These are phyloP conservation scores for Drosophila mojavensis DNA, from an alignment of 1,140 invertebrate genomes.

Conservation along the genomic window DNA sequence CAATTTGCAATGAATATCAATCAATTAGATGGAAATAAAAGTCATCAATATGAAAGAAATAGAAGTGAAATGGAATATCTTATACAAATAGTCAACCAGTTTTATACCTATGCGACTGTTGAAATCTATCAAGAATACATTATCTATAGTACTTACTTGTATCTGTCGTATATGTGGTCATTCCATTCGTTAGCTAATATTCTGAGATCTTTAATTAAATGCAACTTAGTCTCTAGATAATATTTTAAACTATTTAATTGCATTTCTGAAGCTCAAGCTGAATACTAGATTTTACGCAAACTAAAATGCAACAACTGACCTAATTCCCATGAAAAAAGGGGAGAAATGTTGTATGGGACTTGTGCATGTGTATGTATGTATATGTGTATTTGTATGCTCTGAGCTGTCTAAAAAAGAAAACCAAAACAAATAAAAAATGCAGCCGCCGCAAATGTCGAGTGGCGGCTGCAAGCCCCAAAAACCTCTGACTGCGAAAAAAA, in stretches of 20 bases:
- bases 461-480: slow-evolving; percentile 15
- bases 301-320: slow-evolving; percentile 44
- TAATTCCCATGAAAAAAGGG: slow-evolving; percentile 55
- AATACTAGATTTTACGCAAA: background rate
- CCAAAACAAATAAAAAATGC: slow-evolving; percentile 68
- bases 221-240: no score
- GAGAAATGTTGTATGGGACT: slow-evolving; percentile 32
- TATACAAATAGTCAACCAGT: no score
- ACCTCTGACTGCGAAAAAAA: slow-evolving; percentile 2
- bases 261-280: slow-evolving; percentile 1
- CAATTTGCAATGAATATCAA: no score
- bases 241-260: background rate
- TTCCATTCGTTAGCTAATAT: background rate
- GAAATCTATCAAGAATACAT: no score
- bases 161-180: no score
- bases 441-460: slow-evolving; percentile 52
- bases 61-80: no score
- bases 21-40: no score
- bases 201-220: background rate
- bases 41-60: no score
- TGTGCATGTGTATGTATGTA: slow-evolving; percentile 11
- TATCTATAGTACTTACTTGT: no score
- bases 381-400: slow-evolving; percentile 21
- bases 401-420: slow-evolving; percentile 40
- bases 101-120: no score